Percentiles rank a stretch among this genome's conserved stretches.
phyloP scores from a whole-genome alignment of 2,888 invertebrate genomes.

The Argyra leucocephala region DNA sequence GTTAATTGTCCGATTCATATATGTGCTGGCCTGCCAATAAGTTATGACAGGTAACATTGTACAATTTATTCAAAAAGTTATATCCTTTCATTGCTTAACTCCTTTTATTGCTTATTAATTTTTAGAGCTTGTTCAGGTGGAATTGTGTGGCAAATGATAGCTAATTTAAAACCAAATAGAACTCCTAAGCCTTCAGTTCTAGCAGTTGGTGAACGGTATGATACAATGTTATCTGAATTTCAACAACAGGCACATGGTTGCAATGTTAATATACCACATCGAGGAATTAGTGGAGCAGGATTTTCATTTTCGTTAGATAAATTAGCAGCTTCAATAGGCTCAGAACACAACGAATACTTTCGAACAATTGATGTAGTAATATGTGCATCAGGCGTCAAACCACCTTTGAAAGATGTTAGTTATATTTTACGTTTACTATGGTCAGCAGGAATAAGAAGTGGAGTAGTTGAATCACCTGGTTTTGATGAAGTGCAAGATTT shows the following conservation, averaged over 20 bases:
- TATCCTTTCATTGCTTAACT: too few relatives aligned
- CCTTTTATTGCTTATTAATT: background rate
- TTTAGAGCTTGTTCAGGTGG: constrained; percentile 46
- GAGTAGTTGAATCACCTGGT: constrained; percentile 51
- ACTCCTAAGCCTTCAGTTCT: constrained; percentile 55
- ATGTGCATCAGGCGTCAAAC: constrained; percentile 53
- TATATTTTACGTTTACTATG: constrained; percentile 57
- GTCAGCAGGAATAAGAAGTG: constrained; percentile 57
- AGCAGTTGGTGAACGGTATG: constrained; percentile 85
- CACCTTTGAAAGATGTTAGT: constrained; percentile 49
- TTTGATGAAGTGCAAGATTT: constrained; percentile 58
- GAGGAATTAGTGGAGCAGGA: constrained; percentile 56
- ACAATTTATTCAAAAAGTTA: background rate
- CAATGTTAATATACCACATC: constrained; percentile 34
- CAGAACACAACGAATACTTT: constrained; percentile 47
- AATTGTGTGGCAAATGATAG: constrained; percentile 52
- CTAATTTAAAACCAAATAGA: constrained; percentile 39
- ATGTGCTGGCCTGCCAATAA: constrained; percentile 44
- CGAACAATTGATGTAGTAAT: constrained; percentile 56
- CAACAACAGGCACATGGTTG: constrained; percentile 45
- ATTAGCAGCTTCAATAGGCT: constrained; percentile 54
- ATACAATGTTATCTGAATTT: constrained; percentile 65
- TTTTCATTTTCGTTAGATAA: constrained; percentile 78
- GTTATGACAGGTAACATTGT: constrained; percentile 42
- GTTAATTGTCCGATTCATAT: constrained; percentile 56